Evolutionary conservation across 2,888 invertebrate species (phyloP).

Genomic region (Meliscaeva auricollis): DNA sequence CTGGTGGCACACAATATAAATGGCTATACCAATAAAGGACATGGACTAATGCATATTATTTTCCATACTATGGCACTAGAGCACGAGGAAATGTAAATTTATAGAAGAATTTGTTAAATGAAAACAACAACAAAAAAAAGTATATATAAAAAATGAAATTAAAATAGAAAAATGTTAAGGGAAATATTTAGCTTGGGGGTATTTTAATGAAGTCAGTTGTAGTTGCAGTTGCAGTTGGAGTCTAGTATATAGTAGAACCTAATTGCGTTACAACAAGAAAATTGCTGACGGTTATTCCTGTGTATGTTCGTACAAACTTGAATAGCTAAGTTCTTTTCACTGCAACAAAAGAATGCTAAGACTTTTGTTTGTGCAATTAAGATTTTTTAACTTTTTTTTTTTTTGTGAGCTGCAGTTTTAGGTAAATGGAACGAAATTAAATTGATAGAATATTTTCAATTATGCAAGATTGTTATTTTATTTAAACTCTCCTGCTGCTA

Average conservation of each 20-base stretch:
- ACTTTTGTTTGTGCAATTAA: conserved; percentile 40
- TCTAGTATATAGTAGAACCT: neutral
- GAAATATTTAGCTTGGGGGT: conserved; percentile 65
- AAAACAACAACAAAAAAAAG: conserved; percentile 33
- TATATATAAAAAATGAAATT: conserved; percentile 45
- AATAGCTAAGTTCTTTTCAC: conserved; percentile 28
- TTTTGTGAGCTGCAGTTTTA: conserved; percentile 1
- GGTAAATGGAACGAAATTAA: neutral
- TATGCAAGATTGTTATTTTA: neutral
- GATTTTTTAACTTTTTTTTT: conserved; percentile 53
- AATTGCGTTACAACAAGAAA: conserved; percentile 72
- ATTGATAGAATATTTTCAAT: conserved; percentile 22
- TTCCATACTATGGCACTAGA: conserved; percentile 32
- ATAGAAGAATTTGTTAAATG: conserved; percentile 53
- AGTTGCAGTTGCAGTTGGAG: conserved; percentile 3
- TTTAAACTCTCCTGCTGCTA: too few relatives aligned
- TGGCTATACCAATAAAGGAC: conserved; percentile 8
- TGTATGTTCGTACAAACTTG: neutral
- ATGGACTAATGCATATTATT: conserved; percentile 61
- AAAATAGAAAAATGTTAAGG: conserved; percentile 51
- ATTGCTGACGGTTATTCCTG: conserved; percentile 34
- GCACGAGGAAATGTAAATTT: conserved; percentile 63
- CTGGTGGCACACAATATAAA: conserved; percentile 28
- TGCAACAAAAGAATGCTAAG: conserved; percentile 45
- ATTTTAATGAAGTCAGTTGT: conserved; percentile 72